Evolutionary conservation across 2,113 vertebrate genomes (phyloP).

Genomic region (Tupaia tana): DNA sequence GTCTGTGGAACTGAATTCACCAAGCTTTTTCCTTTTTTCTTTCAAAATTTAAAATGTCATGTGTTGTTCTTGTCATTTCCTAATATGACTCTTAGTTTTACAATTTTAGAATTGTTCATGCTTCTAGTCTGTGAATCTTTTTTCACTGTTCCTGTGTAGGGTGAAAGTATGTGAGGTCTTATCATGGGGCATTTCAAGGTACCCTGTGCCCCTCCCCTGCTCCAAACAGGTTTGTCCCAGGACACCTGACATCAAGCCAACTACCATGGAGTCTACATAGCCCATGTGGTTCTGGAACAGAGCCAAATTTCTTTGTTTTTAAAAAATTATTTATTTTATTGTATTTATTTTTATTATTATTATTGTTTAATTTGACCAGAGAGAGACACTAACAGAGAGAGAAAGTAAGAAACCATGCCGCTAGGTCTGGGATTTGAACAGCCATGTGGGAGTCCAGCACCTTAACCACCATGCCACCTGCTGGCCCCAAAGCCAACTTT

Average conservation of each 20-base stretch:
- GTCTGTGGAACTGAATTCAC: not conserved
- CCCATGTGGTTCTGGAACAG: rapidly evolving
- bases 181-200: rapidly evolving
- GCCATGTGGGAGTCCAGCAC: no score
- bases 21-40: not conserved
- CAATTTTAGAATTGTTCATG: not conserved
- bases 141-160: not conserved
- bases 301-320: not conserved
- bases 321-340: no score
- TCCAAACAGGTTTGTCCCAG: not conserved
- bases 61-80: not conserved
- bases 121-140: not conserved
- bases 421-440: no score
- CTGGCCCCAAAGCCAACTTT: not conserved
- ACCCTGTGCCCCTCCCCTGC: rapidly evolving
- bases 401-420: no score
- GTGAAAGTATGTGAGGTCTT: no score
- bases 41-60: not conserved
- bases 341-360: no score
- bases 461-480: no score
- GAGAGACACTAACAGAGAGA: no score
- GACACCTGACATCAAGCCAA: rapidly evolving
- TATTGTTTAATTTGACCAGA: no score
- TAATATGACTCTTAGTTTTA: not conserved
- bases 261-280: not conserved